Percentiles rank a stretch among this genome's conserved stretches.
Evolutionary conservation across 2,113 vertebrate species (phyloP).

Genomic region (Prionailurus bengalensis): DNA sequence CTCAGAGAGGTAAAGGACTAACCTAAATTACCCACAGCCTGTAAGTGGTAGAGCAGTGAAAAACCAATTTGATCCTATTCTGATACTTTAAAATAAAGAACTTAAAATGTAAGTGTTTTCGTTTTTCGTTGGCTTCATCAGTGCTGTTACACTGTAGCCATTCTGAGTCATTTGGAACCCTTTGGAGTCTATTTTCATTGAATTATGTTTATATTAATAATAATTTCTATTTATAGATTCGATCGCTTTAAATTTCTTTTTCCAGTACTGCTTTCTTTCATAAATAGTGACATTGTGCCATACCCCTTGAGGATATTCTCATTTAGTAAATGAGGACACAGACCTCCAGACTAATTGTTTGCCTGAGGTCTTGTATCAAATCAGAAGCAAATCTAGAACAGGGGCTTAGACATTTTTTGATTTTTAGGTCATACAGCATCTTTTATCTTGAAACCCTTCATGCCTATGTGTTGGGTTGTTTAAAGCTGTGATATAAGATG

Average conservation of each 20-base stretch:
- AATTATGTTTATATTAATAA: constrained; percentile 34
- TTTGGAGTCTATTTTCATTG: constrained; percentile 62
- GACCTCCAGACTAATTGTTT: constrained; percentile 70
- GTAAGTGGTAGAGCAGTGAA: not conserved
- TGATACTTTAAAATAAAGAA: constrained; percentile 58
- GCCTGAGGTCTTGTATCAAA: constrained; percentile 65
- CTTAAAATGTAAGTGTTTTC: not conserved
- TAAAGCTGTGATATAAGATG: constrained; percentile 33
- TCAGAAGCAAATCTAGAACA: constrained; percentile 74
- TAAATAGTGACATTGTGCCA: not conserved
- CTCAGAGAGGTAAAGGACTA: not conserved
- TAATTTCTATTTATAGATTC: not conserved
- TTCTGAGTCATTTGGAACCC: constrained; percentile 53
- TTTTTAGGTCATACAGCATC: constrained; percentile 72
- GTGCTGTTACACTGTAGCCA: not conserved
- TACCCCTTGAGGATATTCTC: constrained; percentile 47
- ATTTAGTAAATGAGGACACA: constrained; percentile 76
- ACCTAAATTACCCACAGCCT: not conserved
- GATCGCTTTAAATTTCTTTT: not conserved
- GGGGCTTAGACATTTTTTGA: constrained; percentile 47
- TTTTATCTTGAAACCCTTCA: constrained; percentile 67
- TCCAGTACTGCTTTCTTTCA: constrained; percentile 17
- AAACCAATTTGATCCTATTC: not conserved
- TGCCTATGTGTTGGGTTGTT: constrained; percentile 31
- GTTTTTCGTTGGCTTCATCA: not conserved